A percentile compares a stretch with the other conserved stretches of the same genome.
Evolutionary conservation across 2,113 vertebrate genomes (phyloP).

Genomic region (Cryptotis parvus): DNA sequence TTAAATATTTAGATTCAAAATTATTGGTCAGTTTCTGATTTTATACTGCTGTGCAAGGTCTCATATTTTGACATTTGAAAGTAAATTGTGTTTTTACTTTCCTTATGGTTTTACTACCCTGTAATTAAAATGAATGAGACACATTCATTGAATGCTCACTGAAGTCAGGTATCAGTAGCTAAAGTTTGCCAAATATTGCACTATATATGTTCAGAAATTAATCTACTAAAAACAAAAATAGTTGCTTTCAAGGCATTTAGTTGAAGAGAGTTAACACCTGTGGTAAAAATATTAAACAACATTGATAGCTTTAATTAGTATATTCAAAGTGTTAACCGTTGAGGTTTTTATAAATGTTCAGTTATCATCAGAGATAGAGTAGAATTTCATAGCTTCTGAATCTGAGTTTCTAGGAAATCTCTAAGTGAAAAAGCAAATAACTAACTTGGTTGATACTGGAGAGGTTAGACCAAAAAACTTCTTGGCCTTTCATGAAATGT

Average conservation of each 20-base stretch:
- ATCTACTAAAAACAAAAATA: not conserved
- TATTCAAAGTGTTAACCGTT: not conserved
- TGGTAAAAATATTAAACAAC: too few relatives aligned
- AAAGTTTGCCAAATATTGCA: not conserved
- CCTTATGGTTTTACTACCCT: not conserved
- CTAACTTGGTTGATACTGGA: too few relatives aligned
- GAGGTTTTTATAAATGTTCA: too few relatives aligned
- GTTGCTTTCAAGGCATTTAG: constrained; percentile 24
- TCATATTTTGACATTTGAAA: constrained; percentile 3
- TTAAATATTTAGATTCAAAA: not conserved
- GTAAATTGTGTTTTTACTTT: not conserved
- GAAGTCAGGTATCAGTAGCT: not conserved
- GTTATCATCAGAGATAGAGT: too few relatives aligned
- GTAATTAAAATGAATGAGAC: constrained; percentile 26
- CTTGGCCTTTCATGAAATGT: too few relatives aligned
- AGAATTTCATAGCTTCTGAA: too few relatives aligned
- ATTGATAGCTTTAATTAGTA: too few relatives aligned
- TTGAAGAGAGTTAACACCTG: too few relatives aligned
- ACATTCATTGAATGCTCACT: not conserved
- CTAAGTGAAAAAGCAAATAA: too few relatives aligned
- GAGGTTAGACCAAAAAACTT: too few relatives aligned
- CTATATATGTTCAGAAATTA: not conserved
- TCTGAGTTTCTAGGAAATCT: too few relatives aligned
- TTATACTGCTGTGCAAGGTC: not conserved
- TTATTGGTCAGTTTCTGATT: not conserved